These are phyloP conservation scores for Enteromius trimaculatus DNA, from an alignment of 2,797 vertebrate genomes.

Conservation along the genomic window DNA sequence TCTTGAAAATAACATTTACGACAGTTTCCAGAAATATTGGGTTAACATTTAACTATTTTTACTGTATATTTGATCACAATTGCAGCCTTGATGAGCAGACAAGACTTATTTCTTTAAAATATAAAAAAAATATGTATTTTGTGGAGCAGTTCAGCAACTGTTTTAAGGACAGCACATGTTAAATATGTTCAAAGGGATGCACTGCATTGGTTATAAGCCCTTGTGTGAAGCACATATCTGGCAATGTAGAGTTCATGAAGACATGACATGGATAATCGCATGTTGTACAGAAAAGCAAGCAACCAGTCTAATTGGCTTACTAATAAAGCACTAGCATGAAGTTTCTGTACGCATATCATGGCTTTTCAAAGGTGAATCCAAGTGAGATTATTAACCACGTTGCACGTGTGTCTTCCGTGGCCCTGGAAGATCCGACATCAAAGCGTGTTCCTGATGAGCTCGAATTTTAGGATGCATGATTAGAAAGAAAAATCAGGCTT, in stretches of 20 bases:
- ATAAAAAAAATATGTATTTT: no score
- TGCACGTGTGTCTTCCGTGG: background rate
- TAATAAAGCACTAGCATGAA: background rate
- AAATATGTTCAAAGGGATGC: background rate
- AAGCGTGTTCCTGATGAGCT: conserved; percentile 31
- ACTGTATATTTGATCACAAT: background rate
- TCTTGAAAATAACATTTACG: background rate
- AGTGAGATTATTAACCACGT: conserved; percentile 29
- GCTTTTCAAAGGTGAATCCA: conserved; percentile 6
- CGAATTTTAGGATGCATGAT: conserved; percentile 17
- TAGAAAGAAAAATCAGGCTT: conserved; percentile 11
- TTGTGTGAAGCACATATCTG: background rate
- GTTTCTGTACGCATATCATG: background rate
- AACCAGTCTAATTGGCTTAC: background rate
- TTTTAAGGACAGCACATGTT: background rate
- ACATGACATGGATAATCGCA: background rate
- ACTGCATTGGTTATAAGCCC: background rate
- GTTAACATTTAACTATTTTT: background rate
- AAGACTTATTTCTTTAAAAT: background rate
- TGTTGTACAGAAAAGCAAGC: background rate
- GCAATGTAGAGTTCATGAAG: no score
- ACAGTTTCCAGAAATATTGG: background rate
- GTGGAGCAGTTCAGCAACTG: background rate
- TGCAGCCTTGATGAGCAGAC: background rate
- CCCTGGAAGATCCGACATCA: conserved; percentile 40